These are phyloP conservation scores for Onthophagus taurus DNA, from an alignment of 1,140 invertebrate genomes.

Conservation along the genomic window DNA sequence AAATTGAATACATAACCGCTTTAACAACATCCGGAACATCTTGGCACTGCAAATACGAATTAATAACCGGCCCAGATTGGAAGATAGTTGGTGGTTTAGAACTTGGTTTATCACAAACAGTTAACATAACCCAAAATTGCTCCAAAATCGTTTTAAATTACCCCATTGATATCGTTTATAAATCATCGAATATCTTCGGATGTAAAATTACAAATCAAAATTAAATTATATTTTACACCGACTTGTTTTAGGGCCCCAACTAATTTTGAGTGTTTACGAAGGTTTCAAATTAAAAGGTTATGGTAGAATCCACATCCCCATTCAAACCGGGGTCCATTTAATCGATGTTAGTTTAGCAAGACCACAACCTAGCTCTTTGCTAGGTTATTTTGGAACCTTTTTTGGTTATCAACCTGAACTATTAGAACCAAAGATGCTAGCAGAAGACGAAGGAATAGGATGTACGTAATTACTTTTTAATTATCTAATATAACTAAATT, in stretches of 20 bases:
- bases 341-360: constrained; percentile 26
- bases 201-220: constrained; percentile 25
- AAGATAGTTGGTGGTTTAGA: constrained; percentile 32
- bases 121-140: constrained; percentile 30
- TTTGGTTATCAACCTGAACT: constrained; percentile 37
- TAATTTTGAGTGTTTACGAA: constrained; percentile 33
- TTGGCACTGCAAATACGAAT: constrained; percentile 36
- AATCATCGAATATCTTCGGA: constrained; percentile 33
- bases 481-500: constrained; percentile 3
- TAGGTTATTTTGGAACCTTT: constrained; percentile 33
- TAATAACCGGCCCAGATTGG: constrained; percentile 33
- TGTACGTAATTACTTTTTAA: constrained; percentile 1
- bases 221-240: constrained; percentile 2
- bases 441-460: constrained; percentile 30
- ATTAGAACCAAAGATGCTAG: constrained; percentile 33
- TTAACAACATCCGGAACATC: constrained; percentile 25
- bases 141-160: constrained; percentile 33
- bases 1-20: constrained; percentile 31
- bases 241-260: constrained; percentile 36
- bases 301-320: constrained; percentile 30
- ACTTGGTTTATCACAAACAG: constrained; percentile 31
- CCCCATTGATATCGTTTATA: constrained; percentile 32
- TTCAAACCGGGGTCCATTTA: constrained; percentile 28
- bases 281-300: constrained; percentile 30
- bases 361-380: constrained; percentile 28